Evolutionary conservation across 2,888 invertebrate genomes (phyloP).

Genomic region (Caenorhabditis macrosperma): DNA sequence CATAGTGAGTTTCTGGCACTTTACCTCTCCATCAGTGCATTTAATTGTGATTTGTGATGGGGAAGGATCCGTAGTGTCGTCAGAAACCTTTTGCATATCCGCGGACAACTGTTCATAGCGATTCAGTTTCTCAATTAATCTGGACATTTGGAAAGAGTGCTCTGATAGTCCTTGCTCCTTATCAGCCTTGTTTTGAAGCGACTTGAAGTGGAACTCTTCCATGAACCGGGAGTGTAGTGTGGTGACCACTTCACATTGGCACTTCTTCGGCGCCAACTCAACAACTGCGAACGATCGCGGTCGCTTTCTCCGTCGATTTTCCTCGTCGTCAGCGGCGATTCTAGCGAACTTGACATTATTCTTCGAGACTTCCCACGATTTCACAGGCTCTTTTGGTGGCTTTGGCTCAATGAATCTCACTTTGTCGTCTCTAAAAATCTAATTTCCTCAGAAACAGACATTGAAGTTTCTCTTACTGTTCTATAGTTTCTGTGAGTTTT

Average conservation of each 20-base stretch:
- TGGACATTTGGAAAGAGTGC: conserved; percentile 30
- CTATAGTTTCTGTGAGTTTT: conserved; percentile 26
- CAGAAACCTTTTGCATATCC: conserved; percentile 31
- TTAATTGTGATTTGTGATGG: neutral
- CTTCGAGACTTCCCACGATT: conserved; percentile 40
- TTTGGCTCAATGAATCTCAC: neutral
- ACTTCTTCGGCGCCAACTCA: conserved; percentile 67
- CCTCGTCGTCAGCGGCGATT: conserved; percentile 52
- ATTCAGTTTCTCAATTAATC: conserved; percentile 45
- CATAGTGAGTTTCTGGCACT: conserved; percentile 4
- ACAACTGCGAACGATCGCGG: conserved; percentile 69
- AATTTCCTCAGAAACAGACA: no score
- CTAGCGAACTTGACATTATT: conserved; percentile 52
- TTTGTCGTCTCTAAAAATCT: conserved; percentile 20
- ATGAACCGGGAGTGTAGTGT: conserved; percentile 59
- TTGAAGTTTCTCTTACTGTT: conserved; percentile 16
- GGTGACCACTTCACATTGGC: conserved; percentile 64
- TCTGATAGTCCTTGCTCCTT: conserved; percentile 11
- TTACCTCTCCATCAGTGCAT: conserved; percentile 4
- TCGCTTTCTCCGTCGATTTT: conserved; percentile 56
- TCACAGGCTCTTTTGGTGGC: neutral
- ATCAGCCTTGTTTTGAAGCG: neutral
- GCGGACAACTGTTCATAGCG: conserved; percentile 52
- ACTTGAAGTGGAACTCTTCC: conserved; percentile 53
- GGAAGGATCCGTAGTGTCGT: neutral